Percentiles rank a stretch among this genome's conserved stretches.
Evolutionary conservation across 2,797 vertebrate genomes (phyloP).

Genomic region (Zalophus californianus): DNA sequence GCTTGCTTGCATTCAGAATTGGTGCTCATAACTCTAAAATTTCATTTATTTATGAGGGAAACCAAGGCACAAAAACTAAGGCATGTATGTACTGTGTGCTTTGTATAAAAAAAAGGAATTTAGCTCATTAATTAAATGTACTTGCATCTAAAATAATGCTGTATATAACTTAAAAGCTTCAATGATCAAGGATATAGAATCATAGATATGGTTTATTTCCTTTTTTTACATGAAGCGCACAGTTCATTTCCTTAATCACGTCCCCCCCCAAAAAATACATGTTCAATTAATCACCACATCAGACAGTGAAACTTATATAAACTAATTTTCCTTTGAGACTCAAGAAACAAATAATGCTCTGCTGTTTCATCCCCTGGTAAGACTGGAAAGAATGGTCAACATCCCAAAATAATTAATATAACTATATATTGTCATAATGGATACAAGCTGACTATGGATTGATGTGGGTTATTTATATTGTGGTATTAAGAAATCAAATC

Average conservation of each 20-base stretch:
- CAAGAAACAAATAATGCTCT: neutral
- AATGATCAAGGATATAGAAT: neutral
- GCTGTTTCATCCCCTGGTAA: neutral
- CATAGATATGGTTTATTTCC: neutral
- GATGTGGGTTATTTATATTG: neutral
- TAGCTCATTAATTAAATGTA: neutral
- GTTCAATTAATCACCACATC: neutral
- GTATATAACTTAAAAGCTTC: neutral
- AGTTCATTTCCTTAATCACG: neutral
- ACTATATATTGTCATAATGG: neutral
- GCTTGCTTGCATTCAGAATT: neutral
- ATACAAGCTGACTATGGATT: neutral
- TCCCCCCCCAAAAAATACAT: neutral
- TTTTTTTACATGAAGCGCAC: neutral
- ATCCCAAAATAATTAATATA: neutral
- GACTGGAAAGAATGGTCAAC: neutral
- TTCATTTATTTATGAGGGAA: neutral
- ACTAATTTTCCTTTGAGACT: neutral
- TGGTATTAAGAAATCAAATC: neutral
- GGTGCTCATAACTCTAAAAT: neutral
- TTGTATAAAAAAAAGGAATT: neutral
- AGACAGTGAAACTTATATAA: neutral
- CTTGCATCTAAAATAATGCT: conserved; percentile 25
- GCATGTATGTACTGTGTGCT: neutral
- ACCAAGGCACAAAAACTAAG: neutral